Evolutionary conservation across 2,113 vertebrate species (phyloP).

Genomic region (Pangasianodon hypophthalmus): DNA sequence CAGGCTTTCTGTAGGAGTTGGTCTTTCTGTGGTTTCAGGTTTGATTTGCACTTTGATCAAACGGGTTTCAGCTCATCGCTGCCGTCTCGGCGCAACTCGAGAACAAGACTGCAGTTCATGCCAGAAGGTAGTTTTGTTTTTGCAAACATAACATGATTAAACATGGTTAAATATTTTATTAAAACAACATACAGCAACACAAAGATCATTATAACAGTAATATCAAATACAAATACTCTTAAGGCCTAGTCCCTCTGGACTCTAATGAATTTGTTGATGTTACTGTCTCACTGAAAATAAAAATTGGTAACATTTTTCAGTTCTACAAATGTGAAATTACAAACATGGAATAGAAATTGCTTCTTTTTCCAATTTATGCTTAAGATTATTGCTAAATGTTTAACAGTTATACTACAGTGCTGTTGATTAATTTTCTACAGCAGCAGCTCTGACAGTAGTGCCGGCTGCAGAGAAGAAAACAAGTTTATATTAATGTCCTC

Average conservation of each 20-base stretch:
- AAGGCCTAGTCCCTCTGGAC: not conserved
- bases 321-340: not conserved
- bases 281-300: not conserved
- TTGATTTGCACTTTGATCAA: conserved; percentile 78
- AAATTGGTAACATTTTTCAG: not conserved
- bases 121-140: conserved; percentile 77
- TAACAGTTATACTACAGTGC: not conserved
- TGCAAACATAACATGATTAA: not conserved
- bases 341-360: not conserved
- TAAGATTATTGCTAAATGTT: not conserved
- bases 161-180: not conserved
- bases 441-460: not conserved
- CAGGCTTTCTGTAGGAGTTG: not conserved
- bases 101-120: conserved; percentile 84
- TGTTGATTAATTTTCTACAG: not conserved
- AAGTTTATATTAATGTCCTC: not conserved
- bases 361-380: not conserved
- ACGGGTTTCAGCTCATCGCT: conserved; percentile 73
- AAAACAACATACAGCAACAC: not conserved
- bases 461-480: not conserved
- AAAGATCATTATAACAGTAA: not conserved
- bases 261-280: not conserved
- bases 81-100: conserved; percentile 71
- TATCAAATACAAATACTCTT: not conserved
- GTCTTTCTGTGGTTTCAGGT: conserved; percentile 63